A percentile compares a stretch with the other conserved stretches of the same genome.
Conservation (phyloP, 2,113 vertebrate species). For the Elanoides forficatus region DNA sequence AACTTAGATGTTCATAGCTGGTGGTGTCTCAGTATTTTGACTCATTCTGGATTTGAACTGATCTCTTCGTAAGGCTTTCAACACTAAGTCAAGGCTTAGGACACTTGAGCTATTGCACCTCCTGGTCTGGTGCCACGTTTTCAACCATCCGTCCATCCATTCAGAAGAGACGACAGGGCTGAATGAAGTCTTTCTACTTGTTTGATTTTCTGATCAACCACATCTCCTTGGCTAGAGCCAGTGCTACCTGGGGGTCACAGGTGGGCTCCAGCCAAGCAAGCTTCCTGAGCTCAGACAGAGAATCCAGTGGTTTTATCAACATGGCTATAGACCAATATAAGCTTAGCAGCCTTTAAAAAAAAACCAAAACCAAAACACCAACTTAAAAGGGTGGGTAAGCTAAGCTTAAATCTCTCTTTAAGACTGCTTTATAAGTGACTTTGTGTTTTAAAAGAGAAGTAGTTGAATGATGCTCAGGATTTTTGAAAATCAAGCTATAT, state of each 20-base stretch:
- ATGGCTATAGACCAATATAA: background rate
- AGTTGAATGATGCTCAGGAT: background rate
- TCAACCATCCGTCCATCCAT: background rate
- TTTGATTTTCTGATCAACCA: background rate
- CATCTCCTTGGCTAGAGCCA: background rate
- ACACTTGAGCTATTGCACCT: background rate
- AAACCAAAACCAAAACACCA: too few relatives aligned
- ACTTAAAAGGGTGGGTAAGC: background rate
- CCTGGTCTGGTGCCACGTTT: background rate
- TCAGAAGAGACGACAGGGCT: background rate
- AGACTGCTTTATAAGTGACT: background rate
- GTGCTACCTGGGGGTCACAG: fast-evolving
- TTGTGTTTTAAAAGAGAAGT: background rate
- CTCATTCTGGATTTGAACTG: background rate
- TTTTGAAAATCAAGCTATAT: background rate
- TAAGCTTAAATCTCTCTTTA: background rate
- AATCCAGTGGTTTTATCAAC: background rate
- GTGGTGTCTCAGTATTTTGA: background rate
- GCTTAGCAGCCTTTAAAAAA: background rate
- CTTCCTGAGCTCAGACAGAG: background rate
- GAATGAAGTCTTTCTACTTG: background rate
- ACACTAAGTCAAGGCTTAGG: background rate
- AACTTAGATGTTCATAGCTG: background rate
- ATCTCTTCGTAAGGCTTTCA: background rate
- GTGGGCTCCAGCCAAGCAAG: background rate